A percentile compares a stretch with the other conserved stretches of the same genome.
phyloP scores from a whole-genome alignment of 2,113 vertebrate genomes.

The Lasiurus borealis region DNA sequence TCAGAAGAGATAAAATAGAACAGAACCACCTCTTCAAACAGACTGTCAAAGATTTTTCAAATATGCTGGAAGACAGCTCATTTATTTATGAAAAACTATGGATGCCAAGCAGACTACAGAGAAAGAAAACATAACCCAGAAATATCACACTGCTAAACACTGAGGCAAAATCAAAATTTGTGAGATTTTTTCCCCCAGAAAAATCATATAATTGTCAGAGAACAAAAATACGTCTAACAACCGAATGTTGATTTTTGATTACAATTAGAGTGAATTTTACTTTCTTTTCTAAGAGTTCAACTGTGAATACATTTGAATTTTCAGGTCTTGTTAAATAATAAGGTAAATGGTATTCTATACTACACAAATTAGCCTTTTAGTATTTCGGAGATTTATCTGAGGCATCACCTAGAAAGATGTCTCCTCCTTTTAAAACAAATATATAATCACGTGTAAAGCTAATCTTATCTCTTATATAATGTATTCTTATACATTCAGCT shows the following conservation, averaged over 20 bases:
- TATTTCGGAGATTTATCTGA: conserved; percentile 21
- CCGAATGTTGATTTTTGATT: no score
- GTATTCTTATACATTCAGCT: neutral
- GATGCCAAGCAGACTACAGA: neutral
- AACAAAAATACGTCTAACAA: neutral
- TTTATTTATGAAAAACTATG: neutral
- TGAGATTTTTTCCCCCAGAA: neutral
- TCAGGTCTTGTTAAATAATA: neutral
- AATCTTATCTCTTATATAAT: conserved; percentile 1
- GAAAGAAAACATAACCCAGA: neutral
- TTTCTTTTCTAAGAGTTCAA: neutral
- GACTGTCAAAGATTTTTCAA: neutral
- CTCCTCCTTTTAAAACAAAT: conserved; percentile 42
- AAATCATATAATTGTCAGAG: neutral
- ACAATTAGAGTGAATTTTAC: neutral
- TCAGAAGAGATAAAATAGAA: neutral
- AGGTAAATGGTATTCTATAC: neutral
- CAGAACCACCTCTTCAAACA: neutral
- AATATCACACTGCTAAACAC: neutral
- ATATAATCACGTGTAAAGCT: conserved; percentile 13
- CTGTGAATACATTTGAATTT: neutral
- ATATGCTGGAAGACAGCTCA: neutral
- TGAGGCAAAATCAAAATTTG: neutral
- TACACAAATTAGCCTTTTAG: neutral
- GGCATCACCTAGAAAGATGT: conserved; percentile 5